Conservation (phyloP, 2,113 vertebrate species). For the Pantherophis guttatus region DNA sequence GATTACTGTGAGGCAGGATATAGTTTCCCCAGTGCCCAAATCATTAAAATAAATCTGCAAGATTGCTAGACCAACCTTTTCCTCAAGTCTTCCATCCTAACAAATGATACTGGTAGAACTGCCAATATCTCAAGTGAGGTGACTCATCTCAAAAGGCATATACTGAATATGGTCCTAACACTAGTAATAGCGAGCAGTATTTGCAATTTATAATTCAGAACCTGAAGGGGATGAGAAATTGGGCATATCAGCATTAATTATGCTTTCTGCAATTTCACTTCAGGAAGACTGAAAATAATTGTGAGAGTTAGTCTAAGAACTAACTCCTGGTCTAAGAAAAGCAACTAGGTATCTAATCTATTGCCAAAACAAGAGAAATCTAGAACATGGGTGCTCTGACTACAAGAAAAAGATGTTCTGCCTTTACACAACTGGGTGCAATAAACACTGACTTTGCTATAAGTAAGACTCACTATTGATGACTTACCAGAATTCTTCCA, state of each 20-base stretch:
- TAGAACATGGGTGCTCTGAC: not conserved
- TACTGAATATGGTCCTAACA: not conserved
- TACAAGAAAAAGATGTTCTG: not conserved
- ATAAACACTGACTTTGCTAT: not conserved
- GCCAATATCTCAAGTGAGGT: not conserved
- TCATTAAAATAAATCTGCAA: not conserved
- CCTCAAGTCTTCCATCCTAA: not conserved
- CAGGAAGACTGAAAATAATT: not conserved
- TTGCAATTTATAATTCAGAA: not conserved
- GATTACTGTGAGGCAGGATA: not conserved
- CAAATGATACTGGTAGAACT: not conserved
- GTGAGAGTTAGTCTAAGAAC: not conserved
- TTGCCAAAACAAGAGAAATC: not conserved
- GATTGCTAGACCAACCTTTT: not conserved
- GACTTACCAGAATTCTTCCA: not conserved
- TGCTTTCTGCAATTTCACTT: not conserved
- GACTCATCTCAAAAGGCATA: not conserved
- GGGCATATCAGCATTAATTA: not conserved
- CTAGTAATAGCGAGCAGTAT: not conserved
- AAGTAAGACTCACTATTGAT: not conserved
- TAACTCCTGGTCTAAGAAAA: not conserved
- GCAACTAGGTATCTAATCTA: not conserved
- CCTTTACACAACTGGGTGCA: not conserved
- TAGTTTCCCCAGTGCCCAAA: not conserved
- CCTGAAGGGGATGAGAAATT: not conserved